Base-by-base conservation (phyloP, 2,888 invertebrate genomes). In the Tachina grossa region DNA sequence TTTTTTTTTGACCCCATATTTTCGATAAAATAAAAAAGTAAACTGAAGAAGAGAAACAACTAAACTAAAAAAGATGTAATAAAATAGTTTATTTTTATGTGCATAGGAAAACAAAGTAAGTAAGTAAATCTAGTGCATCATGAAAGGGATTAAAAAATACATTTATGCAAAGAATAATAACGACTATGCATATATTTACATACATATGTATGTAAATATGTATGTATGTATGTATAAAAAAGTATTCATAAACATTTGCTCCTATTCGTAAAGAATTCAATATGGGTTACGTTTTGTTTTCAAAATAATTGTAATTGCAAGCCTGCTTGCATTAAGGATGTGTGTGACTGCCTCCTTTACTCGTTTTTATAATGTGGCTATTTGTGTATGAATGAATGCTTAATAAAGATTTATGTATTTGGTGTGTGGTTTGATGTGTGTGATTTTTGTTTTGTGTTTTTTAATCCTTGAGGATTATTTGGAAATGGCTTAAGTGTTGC, bases 391-490 rank as follows among this genome's bases (percentile, higher is more conserved):
- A 76, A 63, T 83, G 61, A 76, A 63, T 83, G 61, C 77, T 68
- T 77, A 77, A 83, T 82, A 75, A 78, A 78, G 81, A 75, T 85
- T 71, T 84, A 31, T 31, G 31, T 31, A 77, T 71, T 76, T 63
- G 78, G 43, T 43, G 16, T 69, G 61, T 68, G 57, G 57, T 14
- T 51, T 72, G 14, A 59, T 41, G 41, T 68, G 57, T 51, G 59
- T 61, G 49, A 31, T 61, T 31, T 31, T 31, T 31, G 31, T 31
- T 31, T 57, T 74, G 41, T 72, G 47, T 39, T 68, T 16, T 80
- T 79, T 82, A 76, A 83, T 82, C 83, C 83, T 85, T 83, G 11
- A 57, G 83, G 83, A 76, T 83, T 83, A 76, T 83, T 83, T 83
- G 69, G 66, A 79, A 75, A 81, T 76, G 71, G 66, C 66, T 83